Conservation (phyloP, 92 coral and sea anemone species). For the Porites evermanni region DNA sequence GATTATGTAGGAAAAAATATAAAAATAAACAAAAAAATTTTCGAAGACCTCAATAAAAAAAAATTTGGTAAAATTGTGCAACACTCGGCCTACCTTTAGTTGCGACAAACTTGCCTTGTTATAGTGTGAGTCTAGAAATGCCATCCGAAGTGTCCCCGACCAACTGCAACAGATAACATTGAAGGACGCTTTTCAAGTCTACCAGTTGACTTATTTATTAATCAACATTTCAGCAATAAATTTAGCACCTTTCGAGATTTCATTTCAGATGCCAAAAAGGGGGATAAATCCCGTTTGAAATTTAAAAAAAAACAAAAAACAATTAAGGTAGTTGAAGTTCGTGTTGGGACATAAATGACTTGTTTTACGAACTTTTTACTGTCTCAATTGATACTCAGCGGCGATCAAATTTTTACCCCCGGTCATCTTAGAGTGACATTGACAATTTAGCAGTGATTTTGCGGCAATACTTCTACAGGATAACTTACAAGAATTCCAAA, state of each 20-base stretch:
- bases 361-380: neutral
- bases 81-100: conserved; percentile 14
- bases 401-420: neutral
- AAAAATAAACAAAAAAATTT: neutral
- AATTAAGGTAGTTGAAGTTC: neutral
- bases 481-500: too few relatives aligned
- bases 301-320: neutral
- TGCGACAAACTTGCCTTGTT: conserved; percentile 54
- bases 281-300: too few relatives aligned
- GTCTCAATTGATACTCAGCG: neutral
- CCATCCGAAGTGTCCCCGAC: neutral
- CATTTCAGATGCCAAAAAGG: neutral
- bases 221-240: conserved; percentile 22
- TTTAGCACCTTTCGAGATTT: conserved; percentile 10
- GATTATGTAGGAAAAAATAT: neutral
- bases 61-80: neutral
- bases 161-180: conserved; percentile 10
- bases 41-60: neutral
- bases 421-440: neutral
- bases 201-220: conserved; percentile 24
- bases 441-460: neutral
- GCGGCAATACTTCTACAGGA: too few relatives aligned
- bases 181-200: conserved; percentile 41
- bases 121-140: conserved; percentile 46
- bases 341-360: neutral